phyloP scores from a whole-genome alignment of 2,113 vertebrate species.

The Turnix velox region DNA sequence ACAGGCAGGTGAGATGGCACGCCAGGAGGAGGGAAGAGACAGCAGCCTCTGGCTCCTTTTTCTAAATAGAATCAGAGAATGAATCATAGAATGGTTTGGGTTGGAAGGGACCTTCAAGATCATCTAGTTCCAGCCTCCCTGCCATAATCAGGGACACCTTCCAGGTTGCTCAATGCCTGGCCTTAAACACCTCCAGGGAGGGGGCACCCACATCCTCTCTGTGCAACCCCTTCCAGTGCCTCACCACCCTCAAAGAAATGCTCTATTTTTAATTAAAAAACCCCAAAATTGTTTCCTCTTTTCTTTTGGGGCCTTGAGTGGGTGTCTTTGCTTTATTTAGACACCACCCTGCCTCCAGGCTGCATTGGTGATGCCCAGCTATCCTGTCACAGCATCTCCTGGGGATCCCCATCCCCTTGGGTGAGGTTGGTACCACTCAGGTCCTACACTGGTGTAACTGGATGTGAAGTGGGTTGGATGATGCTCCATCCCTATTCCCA shows the following conservation, averaged over 20 bases:
- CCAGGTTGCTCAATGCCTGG: no score
- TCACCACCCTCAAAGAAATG: no score
- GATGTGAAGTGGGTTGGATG: background rate
- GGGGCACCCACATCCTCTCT: no score
- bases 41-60: background rate
- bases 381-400: background rate
- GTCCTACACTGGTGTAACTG: fast-evolving
- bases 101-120: no score
- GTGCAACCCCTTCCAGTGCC: no score
- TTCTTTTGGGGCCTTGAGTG: background rate
- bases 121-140: no score
- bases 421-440: background rate
- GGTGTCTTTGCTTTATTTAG: background rate
- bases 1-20: constrained; percentile 4
- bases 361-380: background rate
- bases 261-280: background rate
- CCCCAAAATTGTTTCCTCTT: no score
- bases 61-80: no score
- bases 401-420: background rate
- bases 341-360: background rate
- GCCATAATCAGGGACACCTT: no score
- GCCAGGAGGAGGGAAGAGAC: background rate
- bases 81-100: no score
- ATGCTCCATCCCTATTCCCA: background rate
- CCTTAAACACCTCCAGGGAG: no score